Evolutionary conservation across 2,888 invertebrate species (phyloP).

Genomic region (Acleris sparsana): DNA sequence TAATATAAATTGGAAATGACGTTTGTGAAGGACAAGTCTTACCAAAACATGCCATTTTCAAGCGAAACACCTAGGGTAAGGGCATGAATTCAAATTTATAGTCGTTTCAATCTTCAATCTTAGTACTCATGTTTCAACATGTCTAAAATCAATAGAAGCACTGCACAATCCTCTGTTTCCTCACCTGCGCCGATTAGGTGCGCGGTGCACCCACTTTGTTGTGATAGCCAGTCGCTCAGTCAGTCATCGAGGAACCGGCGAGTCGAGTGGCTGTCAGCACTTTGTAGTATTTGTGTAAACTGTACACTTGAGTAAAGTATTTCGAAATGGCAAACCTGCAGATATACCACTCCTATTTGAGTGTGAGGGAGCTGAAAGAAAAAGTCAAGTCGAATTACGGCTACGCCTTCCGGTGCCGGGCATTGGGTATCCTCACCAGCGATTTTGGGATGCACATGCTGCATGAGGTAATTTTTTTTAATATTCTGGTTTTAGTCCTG

Average conservation of each 20-base stretch:
- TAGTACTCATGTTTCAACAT: too few species aligned
- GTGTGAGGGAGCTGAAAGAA: not conserved
- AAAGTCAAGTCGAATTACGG: not conserved
- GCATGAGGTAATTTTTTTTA: constrained; percentile 5
- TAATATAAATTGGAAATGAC: constrained; percentile 41
- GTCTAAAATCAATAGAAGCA: too few species aligned
- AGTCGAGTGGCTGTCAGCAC: too few species aligned
- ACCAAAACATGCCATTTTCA: constrained; percentile 54
- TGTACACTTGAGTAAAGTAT: not conserved
- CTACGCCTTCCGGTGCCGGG: not conserved
- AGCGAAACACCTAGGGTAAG: constrained; percentile 54
- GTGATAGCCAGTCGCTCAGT: too few species aligned
- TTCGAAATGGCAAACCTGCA: not conserved
- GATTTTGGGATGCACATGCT: not conserved
- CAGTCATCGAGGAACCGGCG: too few species aligned
- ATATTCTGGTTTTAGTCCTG: too few species aligned
- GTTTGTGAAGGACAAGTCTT: constrained; percentile 46
- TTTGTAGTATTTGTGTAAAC: too few species aligned
- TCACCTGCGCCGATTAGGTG: too few species aligned
- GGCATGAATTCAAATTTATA: not conserved
- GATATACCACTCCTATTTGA: not conserved
- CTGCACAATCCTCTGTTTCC: too few species aligned
- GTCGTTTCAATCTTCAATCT: too few species aligned
- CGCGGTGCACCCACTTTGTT: too few species aligned
- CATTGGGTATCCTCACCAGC: constrained; percentile 1